Evolutionary conservation across 2,888 invertebrate species (phyloP).

Genomic region (Galerucella calmariensis): DNA sequence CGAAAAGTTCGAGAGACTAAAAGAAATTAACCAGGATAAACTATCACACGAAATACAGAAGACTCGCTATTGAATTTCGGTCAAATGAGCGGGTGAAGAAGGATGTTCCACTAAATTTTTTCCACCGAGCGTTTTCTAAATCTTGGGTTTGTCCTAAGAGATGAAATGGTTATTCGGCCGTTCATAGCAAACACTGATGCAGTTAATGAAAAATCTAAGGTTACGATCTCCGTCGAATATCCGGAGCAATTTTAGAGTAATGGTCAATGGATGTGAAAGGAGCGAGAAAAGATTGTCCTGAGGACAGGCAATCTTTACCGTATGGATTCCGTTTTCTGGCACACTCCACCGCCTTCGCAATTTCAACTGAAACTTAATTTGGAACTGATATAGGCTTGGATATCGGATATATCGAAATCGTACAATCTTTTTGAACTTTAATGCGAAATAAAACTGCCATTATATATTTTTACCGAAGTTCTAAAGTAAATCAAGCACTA

Average conservation of each 20-base stretch:
- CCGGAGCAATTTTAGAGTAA: conserved; percentile 47
- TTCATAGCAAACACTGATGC: conserved; percentile 32
- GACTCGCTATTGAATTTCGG: background rate
- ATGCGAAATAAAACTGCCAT: background rate
- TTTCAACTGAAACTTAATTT: conserved; percentile 62
- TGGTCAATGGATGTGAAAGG: conserved; percentile 42
- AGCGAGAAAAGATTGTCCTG: conserved; percentile 44
- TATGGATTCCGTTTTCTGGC: conserved; percentile 54
- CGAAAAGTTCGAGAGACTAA: background rate
- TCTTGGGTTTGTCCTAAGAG: background rate
- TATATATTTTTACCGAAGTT: background rate
- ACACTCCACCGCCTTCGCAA: conserved; percentile 60
- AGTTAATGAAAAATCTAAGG: conserved; percentile 45
- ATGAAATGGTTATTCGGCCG: conserved; percentile 26
- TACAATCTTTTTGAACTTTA: background rate
- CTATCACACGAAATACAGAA: background rate
- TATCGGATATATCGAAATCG: background rate
- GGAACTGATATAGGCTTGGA: conserved; percentile 41
- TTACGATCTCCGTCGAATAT: conserved; percentile 30
- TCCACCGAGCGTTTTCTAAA: background rate
- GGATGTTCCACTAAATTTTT: background rate
- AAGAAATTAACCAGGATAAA: background rate
- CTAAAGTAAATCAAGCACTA: background rate
- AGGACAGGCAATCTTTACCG: conserved; percentile 55
- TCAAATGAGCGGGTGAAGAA: background rate